Base-by-base conservation (phyloP, 2,797 vertebrate genomes). In the Cossypha heuglini region DNA sequence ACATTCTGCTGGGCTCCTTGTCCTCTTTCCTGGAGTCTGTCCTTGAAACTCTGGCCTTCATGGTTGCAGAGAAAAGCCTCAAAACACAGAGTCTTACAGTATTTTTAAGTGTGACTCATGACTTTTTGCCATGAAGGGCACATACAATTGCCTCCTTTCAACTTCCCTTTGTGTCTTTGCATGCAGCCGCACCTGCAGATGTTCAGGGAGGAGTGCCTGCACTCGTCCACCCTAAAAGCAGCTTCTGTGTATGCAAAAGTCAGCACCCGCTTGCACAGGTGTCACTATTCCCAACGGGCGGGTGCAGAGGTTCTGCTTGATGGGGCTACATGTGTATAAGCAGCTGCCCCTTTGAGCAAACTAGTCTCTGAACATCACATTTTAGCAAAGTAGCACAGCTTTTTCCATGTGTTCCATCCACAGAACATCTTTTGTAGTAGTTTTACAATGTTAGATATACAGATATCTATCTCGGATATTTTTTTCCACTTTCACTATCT, bases 191-290 rank as follows among this genome's bases (percentile, higher is more conserved):
- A 96, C 95, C 96, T 96, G 94, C 96, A 96, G 96, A 86, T 96
- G 93, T 75, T 90, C 63, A 78, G 95, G 94, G 96, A 94, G 88
- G 91, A 86, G 96, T 33, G 43, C 89, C 93, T 73, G 73, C 86
- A 71, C 78, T 82, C 95, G 72, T 59, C 92, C 85, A 91, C 91
- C 91, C 93, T 90, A 93, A 91, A 91, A 91, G 76, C 80, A 96
- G 91, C 91, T 96, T 94, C 93, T 95, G 85, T 25, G 63, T 94
- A 97, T 97, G 96, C 94, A 97, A 97, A 97, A 96, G 96, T 49
- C 93, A 91, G 90, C 95, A 93, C 66, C 93, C 83, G 45, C 26
- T 35, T 90, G 90, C 96, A 90, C 93, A 94, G 96, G 93, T 96
- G 94, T 76, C 89, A 59, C 73, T 93, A 79, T 59, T 94, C 96